Evolutionary conservation across 2,888 invertebrate species (phyloP).

Genomic region (Carabus problematicus): DNA sequence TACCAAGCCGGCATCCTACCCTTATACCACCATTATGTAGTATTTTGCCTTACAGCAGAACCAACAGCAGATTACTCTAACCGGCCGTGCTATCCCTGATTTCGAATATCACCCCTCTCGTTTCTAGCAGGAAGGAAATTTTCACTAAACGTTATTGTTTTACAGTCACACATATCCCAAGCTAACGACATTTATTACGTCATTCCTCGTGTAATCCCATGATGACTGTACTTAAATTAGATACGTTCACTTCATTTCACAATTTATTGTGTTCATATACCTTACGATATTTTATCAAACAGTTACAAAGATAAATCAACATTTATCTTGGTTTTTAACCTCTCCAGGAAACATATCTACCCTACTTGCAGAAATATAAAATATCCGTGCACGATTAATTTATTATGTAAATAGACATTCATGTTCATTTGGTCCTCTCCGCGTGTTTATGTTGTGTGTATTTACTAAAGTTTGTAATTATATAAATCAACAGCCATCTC

Average conservation of each 20-base stretch:
- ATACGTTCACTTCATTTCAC: too few species aligned
- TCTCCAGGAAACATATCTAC: too few species aligned
- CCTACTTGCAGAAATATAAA: too few species aligned
- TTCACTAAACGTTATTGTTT: conserved; percentile 21
- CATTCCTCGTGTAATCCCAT: neutral
- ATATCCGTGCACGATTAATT: neutral
- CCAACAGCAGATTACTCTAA: too few species aligned
- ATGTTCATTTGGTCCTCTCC: conserved; percentile 6
- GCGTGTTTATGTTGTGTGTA: conserved; percentile 5
- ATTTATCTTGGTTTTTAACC: too few species aligned
- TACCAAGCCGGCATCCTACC: too few species aligned
- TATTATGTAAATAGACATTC: conserved; percentile 1
- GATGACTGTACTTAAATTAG: too few species aligned
- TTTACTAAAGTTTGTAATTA: conserved; percentile 1
- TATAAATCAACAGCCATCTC: conserved; percentile 6
- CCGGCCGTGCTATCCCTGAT: neutral
- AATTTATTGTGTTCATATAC: too few species aligned
- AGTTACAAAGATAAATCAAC: too few species aligned
- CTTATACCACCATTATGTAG: too few species aligned
- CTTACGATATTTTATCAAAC: too few species aligned
- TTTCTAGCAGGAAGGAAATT: conserved; percentile 16
- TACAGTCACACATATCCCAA: neutral
- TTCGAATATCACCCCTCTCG: conserved; percentile 5
- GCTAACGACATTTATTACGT: neutral
- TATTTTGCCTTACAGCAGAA: too few species aligned